Conservation (phyloP, 2,797 vertebrate genomes). For the Nyctibius grandis region DNA sequence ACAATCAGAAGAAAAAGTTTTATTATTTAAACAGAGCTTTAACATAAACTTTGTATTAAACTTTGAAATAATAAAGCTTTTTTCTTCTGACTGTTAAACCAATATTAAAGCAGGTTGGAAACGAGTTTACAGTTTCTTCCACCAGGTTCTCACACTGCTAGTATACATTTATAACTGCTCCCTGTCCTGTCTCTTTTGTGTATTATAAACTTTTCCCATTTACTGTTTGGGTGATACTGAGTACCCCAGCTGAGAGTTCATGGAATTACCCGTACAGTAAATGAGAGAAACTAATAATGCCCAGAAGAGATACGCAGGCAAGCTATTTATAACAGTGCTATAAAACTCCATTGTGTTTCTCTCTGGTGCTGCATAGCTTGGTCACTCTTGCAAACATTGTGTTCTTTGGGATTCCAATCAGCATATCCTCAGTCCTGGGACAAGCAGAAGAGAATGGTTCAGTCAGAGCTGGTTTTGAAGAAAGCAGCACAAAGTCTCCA, state of each 20-base stretch:
- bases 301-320: not conserved
- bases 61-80: not conserved
- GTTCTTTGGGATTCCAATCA: fast-evolving
- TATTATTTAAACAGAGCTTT: not conserved
- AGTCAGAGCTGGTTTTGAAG: not conserved
- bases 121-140: not conserved
- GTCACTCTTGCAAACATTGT: not conserved
- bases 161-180: not conserved
- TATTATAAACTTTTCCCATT: not conserved
- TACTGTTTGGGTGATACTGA: not conserved
- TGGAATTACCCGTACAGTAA: not conserved
- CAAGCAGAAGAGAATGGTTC: not conserved
- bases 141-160: not conserved
- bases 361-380: not conserved
- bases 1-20: not conserved
- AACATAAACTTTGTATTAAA: not conserved
- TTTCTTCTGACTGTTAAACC: not conserved
- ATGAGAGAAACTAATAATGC: not conserved
- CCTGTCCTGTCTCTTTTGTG: not conserved
- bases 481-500: not conserved
- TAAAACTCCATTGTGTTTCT: not conserved
- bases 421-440: not conserved
- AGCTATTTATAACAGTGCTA: not conserved
- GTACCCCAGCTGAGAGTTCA: not conserved
- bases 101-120: not conserved